Base-by-base conservation (phyloP, 2,113 vertebrate species). In the Charadrius vociferus region DNA sequence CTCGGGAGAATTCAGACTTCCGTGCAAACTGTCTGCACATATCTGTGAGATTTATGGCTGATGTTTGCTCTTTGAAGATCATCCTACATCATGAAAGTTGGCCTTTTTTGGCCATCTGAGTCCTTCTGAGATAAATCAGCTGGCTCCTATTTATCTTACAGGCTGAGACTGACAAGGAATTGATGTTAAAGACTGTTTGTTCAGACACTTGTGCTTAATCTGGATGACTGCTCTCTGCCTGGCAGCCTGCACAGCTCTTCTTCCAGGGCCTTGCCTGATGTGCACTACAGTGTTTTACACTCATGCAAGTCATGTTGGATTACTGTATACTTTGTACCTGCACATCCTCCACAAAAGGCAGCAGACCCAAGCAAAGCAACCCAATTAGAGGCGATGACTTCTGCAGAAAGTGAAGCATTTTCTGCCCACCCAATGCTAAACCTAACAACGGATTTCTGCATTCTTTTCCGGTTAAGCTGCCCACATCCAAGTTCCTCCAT, bases 231-330 rank as follows among this genome's bases (percentile, higher is more conserved):
- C 47, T 45, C n/a, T n/a, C 41, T 45, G 72, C 49, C n/a, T 9
- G 15, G 63, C 22, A 53, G 43, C 49, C 43, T 58, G 36, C 4
- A 1, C 3, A 43, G 52, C 23, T 43, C 26, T 43, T 62, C 78
- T 50, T 23, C 53, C 58, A 67, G 39, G 5, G 21, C 49, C 39
- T 45, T 52, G 62, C 39, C 36, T 37, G 19, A 19, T 9, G 22
- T 1, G 9, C 58, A 27, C 23, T 27, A 12, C 10, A 2, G 12
- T 1, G 10, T 27, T 37, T 56, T 18, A 47, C 9, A 3, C 26
- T 21, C 19, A 4, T 10, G 10, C 52, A 26, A 16, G 30, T 29
- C n/a, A 29, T 0, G 14, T 0, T 20, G 47, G 34, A 29, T 21
- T 29, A 2, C 66, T 16, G 2, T 0, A 13, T 3, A 9, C n/a